Evolutionary conservation across 2,797 vertebrate species (phyloP).

Genomic region (Periparus ater): DNA sequence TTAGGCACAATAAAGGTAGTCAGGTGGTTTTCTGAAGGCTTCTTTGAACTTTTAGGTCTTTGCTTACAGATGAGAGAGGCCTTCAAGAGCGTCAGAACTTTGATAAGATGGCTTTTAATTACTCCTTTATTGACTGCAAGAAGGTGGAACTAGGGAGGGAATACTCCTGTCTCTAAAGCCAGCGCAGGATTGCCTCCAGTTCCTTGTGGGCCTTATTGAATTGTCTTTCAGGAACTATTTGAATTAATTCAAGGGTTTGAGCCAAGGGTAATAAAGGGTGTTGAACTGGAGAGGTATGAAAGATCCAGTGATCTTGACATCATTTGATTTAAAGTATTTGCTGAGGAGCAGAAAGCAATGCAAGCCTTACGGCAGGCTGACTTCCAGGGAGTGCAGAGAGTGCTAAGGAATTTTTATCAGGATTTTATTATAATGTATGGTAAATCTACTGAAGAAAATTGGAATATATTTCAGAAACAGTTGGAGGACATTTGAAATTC

Average conservation of each 20-base stretch:
- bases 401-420: conserved; percentile 56
- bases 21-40: conserved; percentile 62
- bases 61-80: conserved; percentile 44
- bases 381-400: conserved; percentile 41
- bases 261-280: conserved; percentile 28
- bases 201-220: conserved; percentile 25
- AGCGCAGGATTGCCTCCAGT: neutral
- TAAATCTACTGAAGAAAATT: conserved; percentile 66
- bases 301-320: conserved; percentile 11
- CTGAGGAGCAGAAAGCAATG: conserved; percentile 36
- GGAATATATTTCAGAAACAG: conserved; percentile 66
- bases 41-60: conserved; percentile 41
- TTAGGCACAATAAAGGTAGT: conserved; percentile 57
- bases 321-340: conserved; percentile 51
- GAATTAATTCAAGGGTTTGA: conserved; percentile 44
- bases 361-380: neutral
- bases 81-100: conserved; percentile 17
- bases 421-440: conserved; percentile 62
- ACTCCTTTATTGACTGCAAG: conserved; percentile 22
- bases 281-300: conserved; percentile 39
- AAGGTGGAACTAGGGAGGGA: neutral
- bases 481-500: conserved; percentile 65
- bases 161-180: neutral
- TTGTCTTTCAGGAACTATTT: conserved; percentile 49
- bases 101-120: conserved; percentile 51